Base-by-base conservation (phyloP, 2,113 vertebrate genomes). In the Willisornis vidua region DNA sequence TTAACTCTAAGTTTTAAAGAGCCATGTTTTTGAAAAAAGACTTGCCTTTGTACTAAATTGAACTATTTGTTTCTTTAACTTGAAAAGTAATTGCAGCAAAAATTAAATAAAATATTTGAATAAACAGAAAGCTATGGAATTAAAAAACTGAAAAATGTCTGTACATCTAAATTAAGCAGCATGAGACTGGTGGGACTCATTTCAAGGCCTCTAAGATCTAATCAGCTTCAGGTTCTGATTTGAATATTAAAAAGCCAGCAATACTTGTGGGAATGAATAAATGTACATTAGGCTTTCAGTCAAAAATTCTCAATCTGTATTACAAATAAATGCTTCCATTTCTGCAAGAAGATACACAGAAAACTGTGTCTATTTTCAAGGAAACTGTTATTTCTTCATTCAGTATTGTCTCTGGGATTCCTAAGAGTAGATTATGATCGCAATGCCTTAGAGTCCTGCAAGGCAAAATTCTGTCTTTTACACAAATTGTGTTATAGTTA, bases 141-240 rank as follows among this genome's bases (percentile, higher is more conserved):
- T 94, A 83, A 68, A 92, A 94, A 83, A 54, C 4, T 37, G 73
- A 77, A 61, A 68, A 65, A 81, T 52, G 1, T 63, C 48, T 85
- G 59, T 65, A 37, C 14, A 37, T 78, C 8, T 83, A 66, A 87
- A 81, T 87, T 65, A 87, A 91, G 67, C 16, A 61, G 3, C 15
- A 55, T 79, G 83, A 91, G 71, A 90, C 37, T 94, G 66, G 12
- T 37, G 49, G 48, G 63, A 81, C 72, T 19, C 22, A 93, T 92
- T 94, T 85, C 70, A 91, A 92, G 82, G 63, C 61, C 85, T 95
- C 93, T 93, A 90, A 95, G 62, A 97, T 94, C 71, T 87, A 95
- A 95, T 49, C 62, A 90, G n/a, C 59, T 62, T 68, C 68, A 65
- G 19, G 13, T 68, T 85, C 55, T 33, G 86, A 93, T 72, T 18